Conservation (phyloP, 2,888 invertebrate genomes). For the Elysia crispata region DNA sequence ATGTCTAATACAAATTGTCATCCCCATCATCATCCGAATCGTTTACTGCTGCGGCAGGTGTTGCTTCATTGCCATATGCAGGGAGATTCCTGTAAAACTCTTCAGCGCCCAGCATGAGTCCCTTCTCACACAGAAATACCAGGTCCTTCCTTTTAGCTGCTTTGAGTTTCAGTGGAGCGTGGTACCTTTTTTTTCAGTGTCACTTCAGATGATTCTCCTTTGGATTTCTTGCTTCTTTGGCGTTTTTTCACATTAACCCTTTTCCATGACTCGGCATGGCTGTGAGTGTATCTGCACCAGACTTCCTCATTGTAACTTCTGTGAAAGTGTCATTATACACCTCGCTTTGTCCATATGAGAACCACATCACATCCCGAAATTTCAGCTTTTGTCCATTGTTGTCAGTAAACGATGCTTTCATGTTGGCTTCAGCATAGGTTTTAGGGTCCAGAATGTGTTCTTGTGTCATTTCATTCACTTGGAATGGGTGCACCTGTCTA, state of each 20-base stretch:
- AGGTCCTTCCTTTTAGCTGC: slow-evolving; percentile 1
- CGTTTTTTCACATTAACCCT: slow-evolving; percentile 9
- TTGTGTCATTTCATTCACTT: slow-evolving; percentile 9
- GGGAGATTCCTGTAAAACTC: slow-evolving; percentile 1
- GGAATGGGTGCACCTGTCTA: slow-evolving; percentile 4
- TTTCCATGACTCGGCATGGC: slow-evolving; percentile 1
- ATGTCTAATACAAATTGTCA: slow-evolving; percentile 1
- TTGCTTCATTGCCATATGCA: slow-evolving; percentile 9
- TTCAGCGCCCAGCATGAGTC: slow-evolving; percentile 1
- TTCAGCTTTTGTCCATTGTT: neutral
- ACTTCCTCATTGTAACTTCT: slow-evolving; percentile 9
- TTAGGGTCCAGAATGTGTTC: slow-evolving; percentile 3
- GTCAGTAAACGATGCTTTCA: slow-evolving; percentile 4
- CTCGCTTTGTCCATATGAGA: slow-evolving; percentile 3
- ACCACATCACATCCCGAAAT: slow-evolving; percentile 9
- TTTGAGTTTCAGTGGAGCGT: slow-evolving; percentile 4
- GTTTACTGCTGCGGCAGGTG: slow-evolving; percentile 1
- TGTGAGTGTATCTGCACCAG: slow-evolving; percentile 9
- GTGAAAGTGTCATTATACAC: slow-evolving; percentile 9
- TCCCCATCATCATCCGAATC: neutral
- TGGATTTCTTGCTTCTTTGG: slow-evolving; percentile 9
- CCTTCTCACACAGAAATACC: slow-evolving; percentile 4
- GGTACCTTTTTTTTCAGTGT: slow-evolving; percentile 9
- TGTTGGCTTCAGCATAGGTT: slow-evolving; percentile 9
- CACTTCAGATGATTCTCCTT: slow-evolving; percentile 1